Evolutionary conservation across 2,888 invertebrate genomes (phyloP), one percentile per base, ranked within the genome.

Genomic region (Polyploca ridens): DNA sequence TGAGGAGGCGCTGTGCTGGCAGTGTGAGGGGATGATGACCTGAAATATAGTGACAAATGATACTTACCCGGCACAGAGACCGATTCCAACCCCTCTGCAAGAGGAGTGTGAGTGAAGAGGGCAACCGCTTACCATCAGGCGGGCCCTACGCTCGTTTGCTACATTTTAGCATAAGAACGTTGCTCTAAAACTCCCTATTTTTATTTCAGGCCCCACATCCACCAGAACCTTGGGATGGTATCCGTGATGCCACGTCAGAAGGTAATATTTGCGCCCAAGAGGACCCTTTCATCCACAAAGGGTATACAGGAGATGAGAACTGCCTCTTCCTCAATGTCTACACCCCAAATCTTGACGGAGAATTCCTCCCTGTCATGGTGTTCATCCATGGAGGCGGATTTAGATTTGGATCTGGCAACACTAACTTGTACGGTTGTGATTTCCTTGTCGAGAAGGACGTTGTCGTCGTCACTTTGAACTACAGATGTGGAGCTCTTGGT

Each of bases 241-340:
- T 95, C 1, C 91, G 95, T 64, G 95, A 95, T 62, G 96, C 96
- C 0, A 95, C 95, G 0, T 88, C 95, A 2, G 96, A 96, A 81
- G 94, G 95, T 4, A 94, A 95, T 41, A 91, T 95, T 1, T 95
- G 95, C 71, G 95, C 95, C 0, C 96, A 96, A 83, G 78, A 94
- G 0, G 94, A 95, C 66, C 75, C 80, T 0, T 76, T 90, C 14
- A 74, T 84, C n/a, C 76, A 87, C 65, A 91, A 94, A 62, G 75
- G 87, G 5, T 93, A 93, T 67, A 77, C 87, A 0, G 96, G 96
- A 0, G 90, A 87, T 63, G 96, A 97, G 74, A 96, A 96, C 84
- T 97, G 96, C 74, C 92, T 97, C 0, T 96, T 96, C 81, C 88
- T 97, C 3, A 97, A 96, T 81, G 94, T 96, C 0, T 96, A 95